phyloP scores from a whole-genome alignment of 2,888 invertebrate species.

The Dicranocentrus wangi region DNA sequence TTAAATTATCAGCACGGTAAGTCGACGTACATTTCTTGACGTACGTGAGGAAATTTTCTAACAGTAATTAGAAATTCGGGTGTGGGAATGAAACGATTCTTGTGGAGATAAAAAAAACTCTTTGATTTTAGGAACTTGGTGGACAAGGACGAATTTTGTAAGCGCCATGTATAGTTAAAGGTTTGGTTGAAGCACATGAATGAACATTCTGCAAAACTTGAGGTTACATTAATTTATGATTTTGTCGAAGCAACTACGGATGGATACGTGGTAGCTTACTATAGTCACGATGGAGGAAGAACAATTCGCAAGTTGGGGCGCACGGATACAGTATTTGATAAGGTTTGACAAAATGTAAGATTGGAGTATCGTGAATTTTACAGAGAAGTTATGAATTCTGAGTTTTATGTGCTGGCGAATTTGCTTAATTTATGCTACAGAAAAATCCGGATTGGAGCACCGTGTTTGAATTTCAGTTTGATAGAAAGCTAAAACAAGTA shows the following conservation, averaged over 20 bases:
- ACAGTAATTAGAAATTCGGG: too few relatives aligned
- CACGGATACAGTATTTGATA: conserved; percentile 50
- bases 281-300: conserved; percentile 49
- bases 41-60: too few relatives aligned
- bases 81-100: neutral
- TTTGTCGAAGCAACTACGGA: conserved; percentile 48
- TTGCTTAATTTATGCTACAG: conserved; percentile 12
- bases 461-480: conserved; percentile 65
- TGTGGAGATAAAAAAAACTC: neutral
- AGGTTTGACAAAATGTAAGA: conserved; percentile 2
- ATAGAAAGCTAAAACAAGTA: conserved; percentile 62
- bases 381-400: neutral
- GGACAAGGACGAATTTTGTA: conserved; percentile 49
- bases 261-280: conserved; percentile 50
- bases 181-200: too few relatives aligned
- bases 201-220: conserved; percentile 5
- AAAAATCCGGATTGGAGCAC: conserved; percentile 66
- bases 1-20: conserved; percentile 58
- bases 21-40: neutral
- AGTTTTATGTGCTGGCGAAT: too few relatives aligned
- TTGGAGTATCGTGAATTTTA: neutral
- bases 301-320: conserved; percentile 37
- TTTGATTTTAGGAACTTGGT: conserved; percentile 37
- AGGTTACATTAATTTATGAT: neutral
- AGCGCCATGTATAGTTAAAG: too few relatives aligned